Conservation (phyloP, 2,113 vertebrate species). For the Solenodon paradoxus region DNA sequence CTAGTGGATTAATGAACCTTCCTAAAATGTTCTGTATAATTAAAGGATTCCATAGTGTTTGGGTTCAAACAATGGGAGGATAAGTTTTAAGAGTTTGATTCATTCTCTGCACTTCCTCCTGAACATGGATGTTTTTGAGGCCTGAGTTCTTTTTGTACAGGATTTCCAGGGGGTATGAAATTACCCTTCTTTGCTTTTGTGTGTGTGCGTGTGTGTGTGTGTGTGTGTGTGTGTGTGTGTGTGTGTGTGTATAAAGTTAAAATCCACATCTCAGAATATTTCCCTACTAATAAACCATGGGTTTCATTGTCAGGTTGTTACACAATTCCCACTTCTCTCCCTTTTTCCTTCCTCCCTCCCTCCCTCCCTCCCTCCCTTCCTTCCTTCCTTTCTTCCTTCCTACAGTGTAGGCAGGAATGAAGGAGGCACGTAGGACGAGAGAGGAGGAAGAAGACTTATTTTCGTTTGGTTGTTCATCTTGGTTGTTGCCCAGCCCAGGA, state of each 20-base stretch:
- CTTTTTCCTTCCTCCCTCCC: too few relatives aligned
- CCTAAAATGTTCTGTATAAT: neutral
- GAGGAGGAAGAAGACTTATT: too few relatives aligned
- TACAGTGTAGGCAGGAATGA: too few relatives aligned
- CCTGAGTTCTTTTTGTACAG: neutral
- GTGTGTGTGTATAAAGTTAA: neutral
- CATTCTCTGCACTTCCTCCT: neutral
- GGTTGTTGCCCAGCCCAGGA: too few relatives aligned
- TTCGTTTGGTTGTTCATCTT: too few relatives aligned
- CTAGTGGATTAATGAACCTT: neutral
- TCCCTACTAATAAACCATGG: neutral
- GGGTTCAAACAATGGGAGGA: neutral
- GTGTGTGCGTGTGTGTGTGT: neutral
- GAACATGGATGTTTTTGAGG: neutral
- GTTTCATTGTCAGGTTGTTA: neutral
- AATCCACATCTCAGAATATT: neutral
- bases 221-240: too few relatives aligned
- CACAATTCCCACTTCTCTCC: neutral
- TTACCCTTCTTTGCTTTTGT: neutral
- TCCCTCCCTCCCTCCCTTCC: too few relatives aligned
- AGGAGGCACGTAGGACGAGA: too few relatives aligned
- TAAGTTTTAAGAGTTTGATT: neutral
- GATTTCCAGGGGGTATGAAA: accelerated
- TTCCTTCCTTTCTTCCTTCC: too few relatives aligned
- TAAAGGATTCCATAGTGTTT: accelerated